These are phyloP conservation scores for Eleginops maclovinus DNA, from an alignment of 2,113 vertebrate genomes.

Conservation along the genomic window DNA sequence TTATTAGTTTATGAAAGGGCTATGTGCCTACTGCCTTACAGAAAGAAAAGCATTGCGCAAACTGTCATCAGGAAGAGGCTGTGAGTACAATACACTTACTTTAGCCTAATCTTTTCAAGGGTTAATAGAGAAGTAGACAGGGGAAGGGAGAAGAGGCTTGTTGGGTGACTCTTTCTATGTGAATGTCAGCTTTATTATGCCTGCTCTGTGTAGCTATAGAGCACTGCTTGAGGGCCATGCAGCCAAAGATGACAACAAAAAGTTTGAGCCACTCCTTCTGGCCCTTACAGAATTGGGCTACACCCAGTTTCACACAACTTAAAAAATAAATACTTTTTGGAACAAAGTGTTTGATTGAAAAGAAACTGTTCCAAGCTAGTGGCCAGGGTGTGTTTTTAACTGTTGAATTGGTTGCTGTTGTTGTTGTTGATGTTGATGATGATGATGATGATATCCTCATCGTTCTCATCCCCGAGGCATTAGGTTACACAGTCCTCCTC, in stretches of 20 bases:
- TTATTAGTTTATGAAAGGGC: neutral
- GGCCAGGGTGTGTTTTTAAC: slow-evolving; percentile 12
- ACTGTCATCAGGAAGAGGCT: neutral
- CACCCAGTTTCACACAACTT: slow-evolving; percentile 33
- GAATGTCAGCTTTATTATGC: slow-evolving; percentile 55
- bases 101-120: slow-evolving; percentile 18
- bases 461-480: neutral
- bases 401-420: neutral
- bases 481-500: neutral
- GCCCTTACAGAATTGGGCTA: slow-evolving; percentile 26
- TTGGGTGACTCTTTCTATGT: slow-evolving; percentile 25
- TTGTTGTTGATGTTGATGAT: too few relatives aligned
- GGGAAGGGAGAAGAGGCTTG: slow-evolving; percentile 25
- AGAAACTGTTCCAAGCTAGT: neutral
- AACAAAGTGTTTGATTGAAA: slow-evolving; percentile 6
- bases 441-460: slow-evolving; percentile 5
- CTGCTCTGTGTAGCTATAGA: slow-evolving; percentile 1
- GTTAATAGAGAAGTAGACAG: slow-evolving; percentile 13
- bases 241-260: slow-evolving; percentile 34
- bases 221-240: slow-evolving; percentile 31
- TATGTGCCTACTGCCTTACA: slow-evolving; percentile 3
- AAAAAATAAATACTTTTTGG: slow-evolving; percentile 8
- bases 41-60: neutral
- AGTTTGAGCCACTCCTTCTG: slow-evolving; percentile 22
- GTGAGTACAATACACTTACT: slow-evolving; percentile 5